Evolutionary conservation across 2,797 vertebrate species (phyloP), one percentile per base, ranked within the genome.

Genomic region (Myiotriccus ornatus): DNA sequence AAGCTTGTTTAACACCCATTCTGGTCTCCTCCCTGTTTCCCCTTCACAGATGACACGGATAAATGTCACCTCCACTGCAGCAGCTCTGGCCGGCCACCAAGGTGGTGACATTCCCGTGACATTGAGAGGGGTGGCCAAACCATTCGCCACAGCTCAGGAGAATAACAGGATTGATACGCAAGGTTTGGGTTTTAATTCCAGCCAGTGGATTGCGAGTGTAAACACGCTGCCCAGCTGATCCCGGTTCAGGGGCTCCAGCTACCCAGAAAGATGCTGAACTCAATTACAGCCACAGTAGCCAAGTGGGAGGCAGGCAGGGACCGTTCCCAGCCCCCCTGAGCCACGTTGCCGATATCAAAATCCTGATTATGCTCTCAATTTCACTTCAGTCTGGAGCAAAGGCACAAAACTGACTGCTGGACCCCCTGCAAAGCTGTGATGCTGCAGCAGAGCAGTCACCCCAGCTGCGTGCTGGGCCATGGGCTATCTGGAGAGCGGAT

Each of bases 121-220:
- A 90, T 86, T 96, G 94, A 8, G 52, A 93, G 52, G 79, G 68
- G 82, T 82, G 91, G 87, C 87, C 92, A 94, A 91, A 83, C 24
- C 91, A 93, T 95, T 95, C 5, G 37, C 92, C 83, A 92, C 71
- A 91, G 95, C 73, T 95, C 7, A 0, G 62, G 69, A 95, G 77
- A 87, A 20, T 94, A 97, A 95, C 90, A 94, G 95, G 94, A 92
- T 96, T 90, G 92, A 87, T 63, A 68, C 39, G 90, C 56, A 64
- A 93, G 89, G 65, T 81, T 89, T 88, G 81, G 89, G 92, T 84
- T 95, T 95, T 96, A 93, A 95, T 96, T 96, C 92, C 90, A 91
- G 74, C 47, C 1, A 0, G 59, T 13, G 84, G 87, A 67, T 22
- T 55, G 84, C 0, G 12, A 90, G 70, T 22, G 86, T 59, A 55